Evolutionary conservation across 2,113 vertebrate genomes (phyloP).

Genomic region (Shinisaurus crocodilurus): DNA sequence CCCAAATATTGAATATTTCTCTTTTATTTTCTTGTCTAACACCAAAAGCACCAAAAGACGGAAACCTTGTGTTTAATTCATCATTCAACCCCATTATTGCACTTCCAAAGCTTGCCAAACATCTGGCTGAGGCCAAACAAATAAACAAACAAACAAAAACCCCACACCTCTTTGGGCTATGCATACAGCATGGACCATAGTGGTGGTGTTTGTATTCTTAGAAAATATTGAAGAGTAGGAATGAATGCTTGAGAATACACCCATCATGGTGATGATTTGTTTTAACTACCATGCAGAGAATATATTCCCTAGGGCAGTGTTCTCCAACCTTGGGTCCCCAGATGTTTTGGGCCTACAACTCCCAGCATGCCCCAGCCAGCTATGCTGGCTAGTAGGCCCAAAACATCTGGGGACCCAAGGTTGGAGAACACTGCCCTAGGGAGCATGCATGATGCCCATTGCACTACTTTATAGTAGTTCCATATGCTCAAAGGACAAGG

Average conservation of each 20-base stretch:
- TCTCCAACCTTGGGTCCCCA: no score
- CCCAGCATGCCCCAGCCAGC: no score
- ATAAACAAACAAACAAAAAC: no score
- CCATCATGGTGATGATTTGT: slow-evolving; percentile 41
- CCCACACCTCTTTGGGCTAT: rapidly evolving
- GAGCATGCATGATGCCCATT: slow-evolving; percentile 31
- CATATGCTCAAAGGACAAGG: slow-evolving; percentile 40
- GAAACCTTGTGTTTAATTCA: background rate
- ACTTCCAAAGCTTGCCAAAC: background rate
- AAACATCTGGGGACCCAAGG: no score
- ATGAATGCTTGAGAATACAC: background rate
- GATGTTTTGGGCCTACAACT: no score
- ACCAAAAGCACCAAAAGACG: background rate
- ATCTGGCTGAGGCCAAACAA: rapidly evolving
- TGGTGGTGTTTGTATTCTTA: slow-evolving; percentile 29
- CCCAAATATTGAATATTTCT: background rate
- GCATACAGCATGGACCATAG: background rate
- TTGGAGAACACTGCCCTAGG: no score
- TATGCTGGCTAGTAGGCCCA: no score
- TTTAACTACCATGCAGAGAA: slow-evolving; percentile 56
- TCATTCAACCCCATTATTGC: background rate
- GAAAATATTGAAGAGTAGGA: slow-evolving; percentile 45
- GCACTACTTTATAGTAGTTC: slow-evolving; percentile 36
- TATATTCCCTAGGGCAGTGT: slow-evolving; percentile 11
- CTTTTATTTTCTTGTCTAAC: background rate